Evolutionary conservation across 2,797 vertebrate species (phyloP).

Genomic region (Clarias laeviceps): DNA sequence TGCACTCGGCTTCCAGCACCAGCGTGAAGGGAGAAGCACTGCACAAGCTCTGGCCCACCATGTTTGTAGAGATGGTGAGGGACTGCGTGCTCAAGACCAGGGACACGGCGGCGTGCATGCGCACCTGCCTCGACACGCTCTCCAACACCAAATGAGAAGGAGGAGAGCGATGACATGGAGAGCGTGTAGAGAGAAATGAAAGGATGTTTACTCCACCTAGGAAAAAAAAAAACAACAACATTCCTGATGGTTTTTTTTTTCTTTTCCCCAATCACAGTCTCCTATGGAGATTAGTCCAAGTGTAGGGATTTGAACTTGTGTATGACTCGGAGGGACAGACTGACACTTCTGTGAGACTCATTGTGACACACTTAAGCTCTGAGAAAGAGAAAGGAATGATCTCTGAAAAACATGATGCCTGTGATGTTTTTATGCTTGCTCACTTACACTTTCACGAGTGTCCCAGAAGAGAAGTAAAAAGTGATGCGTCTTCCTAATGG

Average conservation of each 20-base stretch:
- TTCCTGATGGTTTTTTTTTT: slow-evolving; percentile 20
- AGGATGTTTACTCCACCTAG: slow-evolving; percentile 12
- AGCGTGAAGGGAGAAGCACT: slow-evolving; percentile 88
- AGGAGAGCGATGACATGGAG: slow-evolving; percentile 5
- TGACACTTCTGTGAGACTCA: not conserved
- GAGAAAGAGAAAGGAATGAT: not conserved
- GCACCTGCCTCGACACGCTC: slow-evolving; percentile 82
- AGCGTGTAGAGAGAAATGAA: slow-evolving; percentile 15
- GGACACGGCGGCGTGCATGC: slow-evolving; percentile 83
- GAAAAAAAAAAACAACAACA: slow-evolving; percentile 10
- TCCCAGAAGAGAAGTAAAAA: slow-evolving; percentile 15
- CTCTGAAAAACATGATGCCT: slow-evolving; percentile 12
- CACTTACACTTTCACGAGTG: slow-evolving; percentile 8
- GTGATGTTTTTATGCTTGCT: slow-evolving; percentile 20
- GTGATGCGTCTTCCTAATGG: slow-evolving; percentile 38
- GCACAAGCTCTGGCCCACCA: slow-evolving; percentile 93
- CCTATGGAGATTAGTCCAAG: slow-evolving; percentile 32
- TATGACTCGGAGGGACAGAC: not conserved
- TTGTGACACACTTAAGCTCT: not conserved
- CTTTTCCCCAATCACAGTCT: slow-evolving; percentile 23
- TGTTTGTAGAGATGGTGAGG: slow-evolving; percentile 94
- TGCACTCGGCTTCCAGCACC: slow-evolving; percentile 86
- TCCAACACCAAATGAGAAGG: slow-evolving; percentile 59
- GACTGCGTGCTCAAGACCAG: slow-evolving; percentile 91
- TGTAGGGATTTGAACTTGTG: not conserved